A percentile compares a stretch with the other conserved stretches of the same genome.
phyloP scores from a whole-genome alignment of 2,888 invertebrate species.

The Piscicola geometra region DNA sequence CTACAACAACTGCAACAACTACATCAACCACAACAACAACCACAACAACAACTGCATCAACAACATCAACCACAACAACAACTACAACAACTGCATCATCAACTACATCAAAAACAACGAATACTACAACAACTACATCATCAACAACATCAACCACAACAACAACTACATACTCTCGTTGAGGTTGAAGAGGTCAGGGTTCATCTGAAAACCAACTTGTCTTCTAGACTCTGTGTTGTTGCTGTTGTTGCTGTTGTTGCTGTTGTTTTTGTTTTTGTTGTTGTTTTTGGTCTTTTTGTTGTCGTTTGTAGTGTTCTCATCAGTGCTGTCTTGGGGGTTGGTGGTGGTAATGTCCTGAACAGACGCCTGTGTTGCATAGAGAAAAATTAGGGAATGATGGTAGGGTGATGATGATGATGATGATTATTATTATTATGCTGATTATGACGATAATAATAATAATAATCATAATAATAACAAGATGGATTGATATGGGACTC shows the following conservation, averaged over 20 bases:
- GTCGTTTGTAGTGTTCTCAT: background rate
- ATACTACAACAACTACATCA: background rate
- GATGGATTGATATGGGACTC: too few relatives aligned
- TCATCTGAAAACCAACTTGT: conserved; percentile 6
- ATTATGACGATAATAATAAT: too few relatives aligned
- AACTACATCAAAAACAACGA: too few relatives aligned
- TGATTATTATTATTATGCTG: too few relatives aligned
- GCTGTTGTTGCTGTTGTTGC: background rate
- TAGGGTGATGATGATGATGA: too few relatives aligned
- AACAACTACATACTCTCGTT: background rate
- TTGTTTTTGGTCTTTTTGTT: background rate
- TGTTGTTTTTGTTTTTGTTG: background rate
- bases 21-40: conserved; percentile 5
- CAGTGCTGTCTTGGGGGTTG: background rate
- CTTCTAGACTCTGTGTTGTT: background rate
- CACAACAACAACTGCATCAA: conserved; percentile 15
- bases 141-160: background rate
- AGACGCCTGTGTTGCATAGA: too few relatives aligned
- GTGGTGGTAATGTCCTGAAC: background rate
- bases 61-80: background rate
- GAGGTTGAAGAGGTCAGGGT: background rate
- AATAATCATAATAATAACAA: too few relatives aligned
- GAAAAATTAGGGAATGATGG: too few relatives aligned
- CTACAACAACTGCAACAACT: background rate
- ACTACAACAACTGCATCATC: background rate